A percentile compares a stretch with the other conserved stretches of the same genome.
These are phyloP conservation scores for Axea sp. DNA, from an alignment of 2,888 invertebrate species.

Conservation along the genomic window DNA sequence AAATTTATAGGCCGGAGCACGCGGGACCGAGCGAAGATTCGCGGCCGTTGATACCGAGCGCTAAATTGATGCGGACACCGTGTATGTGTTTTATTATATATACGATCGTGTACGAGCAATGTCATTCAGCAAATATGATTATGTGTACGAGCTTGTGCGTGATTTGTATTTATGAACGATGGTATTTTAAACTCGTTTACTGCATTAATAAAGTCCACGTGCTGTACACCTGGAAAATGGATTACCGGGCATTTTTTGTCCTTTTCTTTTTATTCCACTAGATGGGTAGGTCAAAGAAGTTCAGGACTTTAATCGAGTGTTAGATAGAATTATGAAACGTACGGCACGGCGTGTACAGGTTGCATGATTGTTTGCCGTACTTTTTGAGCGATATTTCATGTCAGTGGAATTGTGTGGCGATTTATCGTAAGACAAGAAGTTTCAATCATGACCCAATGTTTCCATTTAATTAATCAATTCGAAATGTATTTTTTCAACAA, in stretches of 20 bases:
- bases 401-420: background rate
- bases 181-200: constrained; percentile 28
- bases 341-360: background rate
- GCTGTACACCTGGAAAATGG: background rate
- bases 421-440: no score
- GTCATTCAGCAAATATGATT: constrained; percentile 33
- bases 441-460: no score
- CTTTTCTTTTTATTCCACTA: background rate
- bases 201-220: constrained; percentile 25
- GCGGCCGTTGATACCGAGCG: constrained; percentile 32
- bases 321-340: constrained; percentile 11
- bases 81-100: constrained; percentile 22
- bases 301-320: constrained; percentile 16
- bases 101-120: constrained; percentile 20
- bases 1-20: constrained; percentile 27
- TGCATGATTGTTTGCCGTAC: constrained; percentile 3
- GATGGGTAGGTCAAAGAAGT: constrained; percentile 1
- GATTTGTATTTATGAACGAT: constrained; percentile 29
- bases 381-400: background rate
- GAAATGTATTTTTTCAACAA: no score
- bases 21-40: constrained; percentile 22
- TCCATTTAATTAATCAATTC: no score
- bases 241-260: constrained; percentile 4
- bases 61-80: constrained; percentile 15
- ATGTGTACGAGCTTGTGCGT: constrained; percentile 21